Evolutionary conservation across 2,888 invertebrate species (phyloP).

Genomic region (Volucella inanis): DNA sequence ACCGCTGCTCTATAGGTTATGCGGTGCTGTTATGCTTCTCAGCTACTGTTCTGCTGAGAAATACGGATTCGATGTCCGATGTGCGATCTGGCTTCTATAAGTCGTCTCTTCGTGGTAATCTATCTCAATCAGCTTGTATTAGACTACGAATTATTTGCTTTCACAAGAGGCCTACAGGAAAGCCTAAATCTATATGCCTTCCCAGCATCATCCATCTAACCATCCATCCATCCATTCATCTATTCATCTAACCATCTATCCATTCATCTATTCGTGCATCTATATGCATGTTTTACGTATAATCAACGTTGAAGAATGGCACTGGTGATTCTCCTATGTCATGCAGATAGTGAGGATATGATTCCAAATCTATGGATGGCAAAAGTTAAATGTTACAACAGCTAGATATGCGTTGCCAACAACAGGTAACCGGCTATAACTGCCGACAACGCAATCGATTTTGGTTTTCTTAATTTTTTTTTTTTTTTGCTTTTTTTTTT

Average conservation of each 20-base stretch:
- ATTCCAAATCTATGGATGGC: not conserved
- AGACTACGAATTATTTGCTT: conserved; percentile 59
- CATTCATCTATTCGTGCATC: too few relatives aligned
- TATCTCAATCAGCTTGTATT: conserved; percentile 64
- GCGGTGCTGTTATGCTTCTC: not conserved
- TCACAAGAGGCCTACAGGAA: conserved; percentile 57
- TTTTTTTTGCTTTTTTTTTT: conserved; percentile 25
- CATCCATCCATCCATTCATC: conserved; percentile 7
- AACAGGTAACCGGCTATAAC: conserved; percentile 36
- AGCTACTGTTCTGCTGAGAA: not conserved
- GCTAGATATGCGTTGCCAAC: conserved; percentile 47
- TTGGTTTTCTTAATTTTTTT: conserved; percentile 30
- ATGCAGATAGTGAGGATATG: conserved; percentile 29
- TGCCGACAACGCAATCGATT: conserved; percentile 53
- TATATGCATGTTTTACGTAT: not conserved
- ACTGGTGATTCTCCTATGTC: conserved; percentile 19
- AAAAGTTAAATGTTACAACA: conserved; percentile 10
- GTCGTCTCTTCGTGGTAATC: conserved; percentile 53
- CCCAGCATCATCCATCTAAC: conserved; percentile 32
- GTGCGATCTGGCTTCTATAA: conserved; percentile 8
- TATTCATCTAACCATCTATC: not conserved
- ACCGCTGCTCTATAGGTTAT: not conserved
- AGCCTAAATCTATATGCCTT: conserved; percentile 11
- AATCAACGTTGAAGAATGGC: conserved; percentile 15
- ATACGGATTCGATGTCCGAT: too few relatives aligned